These are phyloP conservation scores for Actias luna DNA, from an alignment of 2,888 invertebrate species.

Conservation along the genomic window DNA sequence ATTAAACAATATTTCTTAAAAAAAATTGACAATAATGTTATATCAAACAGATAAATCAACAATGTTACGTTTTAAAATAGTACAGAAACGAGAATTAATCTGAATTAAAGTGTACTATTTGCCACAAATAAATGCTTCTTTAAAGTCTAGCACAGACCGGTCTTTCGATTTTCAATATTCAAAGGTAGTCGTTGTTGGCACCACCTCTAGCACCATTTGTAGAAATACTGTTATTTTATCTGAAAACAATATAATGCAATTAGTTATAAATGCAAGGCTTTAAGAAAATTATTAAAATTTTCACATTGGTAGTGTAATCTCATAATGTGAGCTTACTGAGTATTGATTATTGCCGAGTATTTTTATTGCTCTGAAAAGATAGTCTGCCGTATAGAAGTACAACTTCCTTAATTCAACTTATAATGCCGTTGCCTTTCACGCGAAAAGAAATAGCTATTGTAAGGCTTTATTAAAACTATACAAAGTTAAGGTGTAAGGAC, in stretches of 20 bases:
- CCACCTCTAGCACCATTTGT: constrained; percentile 94
- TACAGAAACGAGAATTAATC: too few species aligned
- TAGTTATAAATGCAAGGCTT: not conserved
- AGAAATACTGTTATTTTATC: constrained; percentile 94
- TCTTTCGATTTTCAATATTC: constrained; percentile 69
- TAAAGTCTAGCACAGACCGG: constrained; percentile 69
- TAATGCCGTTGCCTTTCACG: too few species aligned
- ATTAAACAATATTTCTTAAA: constrained; percentile 16
- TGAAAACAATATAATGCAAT: constrained; percentile 62
- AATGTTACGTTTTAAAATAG: constrained; percentile 42
- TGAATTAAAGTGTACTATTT: constrained; percentile 36
- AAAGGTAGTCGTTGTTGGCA: constrained; percentile 90
- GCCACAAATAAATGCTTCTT: constrained; percentile 54
- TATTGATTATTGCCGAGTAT: too few species aligned
- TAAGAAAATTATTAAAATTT: too few species aligned
- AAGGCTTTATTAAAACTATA: too few species aligned
- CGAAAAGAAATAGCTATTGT: too few species aligned
- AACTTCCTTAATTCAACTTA: too few species aligned
- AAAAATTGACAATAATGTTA: constrained; percentile 2
- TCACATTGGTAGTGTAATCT: too few species aligned
- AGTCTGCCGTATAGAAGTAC: too few species aligned
- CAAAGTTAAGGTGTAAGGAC: too few species aligned
- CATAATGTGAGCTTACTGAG: too few species aligned
- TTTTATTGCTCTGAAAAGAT: too few species aligned
- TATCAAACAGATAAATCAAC: constrained; percentile 27